Conservation (phyloP, 2,888 invertebrate genomes). For the Synergus gifuensis region DNA sequence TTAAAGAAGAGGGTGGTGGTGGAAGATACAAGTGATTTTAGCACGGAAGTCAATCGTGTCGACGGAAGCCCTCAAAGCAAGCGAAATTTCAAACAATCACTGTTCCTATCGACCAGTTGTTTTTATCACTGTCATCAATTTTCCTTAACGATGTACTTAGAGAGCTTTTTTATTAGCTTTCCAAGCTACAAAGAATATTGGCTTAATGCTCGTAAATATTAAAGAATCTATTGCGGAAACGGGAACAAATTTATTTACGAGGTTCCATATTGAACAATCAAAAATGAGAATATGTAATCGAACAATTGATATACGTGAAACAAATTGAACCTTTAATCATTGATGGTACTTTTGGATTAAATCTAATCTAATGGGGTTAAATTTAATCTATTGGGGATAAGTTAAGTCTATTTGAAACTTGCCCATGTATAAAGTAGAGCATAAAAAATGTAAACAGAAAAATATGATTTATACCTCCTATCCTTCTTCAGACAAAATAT, state of each 20-base stretch:
- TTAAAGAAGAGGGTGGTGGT: constrained; percentile 19
- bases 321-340: too few relatives aligned
- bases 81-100: constrained; percentile 40
- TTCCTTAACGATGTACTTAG: constrained; percentile 36
- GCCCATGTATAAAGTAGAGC: too few relatives aligned
- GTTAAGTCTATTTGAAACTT: too few relatives aligned
- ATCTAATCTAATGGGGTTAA: too few relatives aligned
- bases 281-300: background rate
- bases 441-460: background rate
- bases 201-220: constrained; percentile 20
- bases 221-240: constrained; percentile 4
- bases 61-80: constrained; percentile 34
- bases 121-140: constrained; percentile 34
- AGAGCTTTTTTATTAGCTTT: constrained; percentile 36
- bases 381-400: too few relatives aligned
- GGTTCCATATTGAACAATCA: background rate
- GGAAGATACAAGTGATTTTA: constrained; percentile 11
- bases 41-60: constrained; percentile 36
- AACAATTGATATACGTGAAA: too few relatives aligned
- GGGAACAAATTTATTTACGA: constrained; percentile 19
- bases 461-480: background rate
- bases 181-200: constrained; percentile 29
- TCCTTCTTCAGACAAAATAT: background rate
- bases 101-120: constrained; percentile 26
- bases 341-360: too few relatives aligned